Evolutionary conservation across 2,888 invertebrate genomes (phyloP).

Genomic region (Marasmarcha lunaedactyla): DNA sequence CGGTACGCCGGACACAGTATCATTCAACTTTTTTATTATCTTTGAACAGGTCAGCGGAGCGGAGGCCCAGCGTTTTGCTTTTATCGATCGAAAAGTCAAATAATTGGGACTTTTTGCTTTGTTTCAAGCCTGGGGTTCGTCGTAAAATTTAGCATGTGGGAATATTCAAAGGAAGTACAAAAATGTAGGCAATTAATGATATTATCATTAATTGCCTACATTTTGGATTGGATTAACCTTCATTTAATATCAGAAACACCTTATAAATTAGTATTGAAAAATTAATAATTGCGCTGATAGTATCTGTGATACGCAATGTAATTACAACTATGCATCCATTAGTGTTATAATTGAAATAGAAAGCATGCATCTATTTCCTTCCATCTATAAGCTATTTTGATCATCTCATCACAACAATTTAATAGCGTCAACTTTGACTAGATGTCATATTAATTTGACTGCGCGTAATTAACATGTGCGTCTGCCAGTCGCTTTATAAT

Average conservation of each 20-base stretch:
- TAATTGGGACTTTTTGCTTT: background rate
- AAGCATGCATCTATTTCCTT: too few species aligned
- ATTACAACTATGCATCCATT: too few species aligned
- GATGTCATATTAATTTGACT: constrained; percentile 67
- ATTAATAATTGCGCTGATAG: too few species aligned
- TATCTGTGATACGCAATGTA: too few species aligned
- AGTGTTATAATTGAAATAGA: too few species aligned
- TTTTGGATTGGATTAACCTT: too few species aligned
- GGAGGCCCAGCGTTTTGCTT: constrained; percentile 16
- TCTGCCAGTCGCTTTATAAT: constrained; percentile 32
- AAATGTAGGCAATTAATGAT: too few species aligned
- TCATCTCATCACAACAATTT: background rate
- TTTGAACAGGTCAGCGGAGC: constrained; percentile 45
- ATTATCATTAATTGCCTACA: too few species aligned
- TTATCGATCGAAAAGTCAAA: constrained; percentile 21
- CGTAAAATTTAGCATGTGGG: background rate
- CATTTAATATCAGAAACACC: too few species aligned
- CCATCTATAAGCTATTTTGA: too few species aligned
- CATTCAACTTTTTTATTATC: constrained; percentile 66
- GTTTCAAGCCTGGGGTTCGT: background rate
- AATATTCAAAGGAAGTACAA: too few species aligned
- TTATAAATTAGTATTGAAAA: too few species aligned
- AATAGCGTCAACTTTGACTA: constrained; percentile 30
- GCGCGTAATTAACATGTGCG: constrained; percentile 70
- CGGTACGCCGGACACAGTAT: constrained; percentile 57